Percentiles rank a stretch among this genome's conserved stretches.
Evolutionary conservation across 2,888 invertebrate species (phyloP).

Genomic region (Pteria penguin): DNA sequence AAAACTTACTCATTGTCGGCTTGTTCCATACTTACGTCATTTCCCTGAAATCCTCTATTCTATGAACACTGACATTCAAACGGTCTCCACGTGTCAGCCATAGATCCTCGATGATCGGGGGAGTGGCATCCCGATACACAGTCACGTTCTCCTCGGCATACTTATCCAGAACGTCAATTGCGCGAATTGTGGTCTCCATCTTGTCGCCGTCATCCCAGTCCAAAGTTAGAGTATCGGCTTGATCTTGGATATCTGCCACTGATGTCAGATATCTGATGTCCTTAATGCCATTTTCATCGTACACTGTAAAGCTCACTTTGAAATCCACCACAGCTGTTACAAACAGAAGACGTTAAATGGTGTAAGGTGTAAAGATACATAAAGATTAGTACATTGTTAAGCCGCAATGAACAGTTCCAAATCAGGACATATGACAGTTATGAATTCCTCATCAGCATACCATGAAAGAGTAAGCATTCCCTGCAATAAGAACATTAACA

Average conservation of each 20-base stretch:
- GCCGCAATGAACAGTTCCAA: no score
- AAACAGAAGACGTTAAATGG: no score
- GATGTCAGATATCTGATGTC: constrained; percentile 26
- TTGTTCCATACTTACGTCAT: constrained; percentile 50
- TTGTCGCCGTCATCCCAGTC: constrained; percentile 39
- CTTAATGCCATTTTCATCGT: constrained; percentile 7
- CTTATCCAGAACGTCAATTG: constrained; percentile 34
- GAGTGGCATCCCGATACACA: constrained; percentile 37
- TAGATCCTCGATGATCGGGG: constrained; percentile 38
- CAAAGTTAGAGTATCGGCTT: constrained; percentile 24
- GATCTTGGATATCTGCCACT: constrained; percentile 25
- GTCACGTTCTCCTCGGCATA: constrained; percentile 24
- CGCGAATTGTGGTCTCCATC: constrained; percentile 26
- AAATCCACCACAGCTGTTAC: constrained; percentile 37
- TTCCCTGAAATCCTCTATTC: constrained; percentile 40
- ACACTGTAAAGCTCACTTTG: constrained; percentile 24
- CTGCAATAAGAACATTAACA: no score
- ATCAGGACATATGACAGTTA: no score
- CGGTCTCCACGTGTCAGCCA: constrained; percentile 41
- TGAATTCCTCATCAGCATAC: no score
- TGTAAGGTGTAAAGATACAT: no score
- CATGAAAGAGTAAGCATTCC: no score
- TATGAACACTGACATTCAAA: constrained; percentile 46
- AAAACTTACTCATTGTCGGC: no score
- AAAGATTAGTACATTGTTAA: no score